Evolutionary conservation across 2,113 vertebrate genomes (phyloP), one percentile per base, ranked within the genome.

Genomic region (Elephas maximus): DNA sequence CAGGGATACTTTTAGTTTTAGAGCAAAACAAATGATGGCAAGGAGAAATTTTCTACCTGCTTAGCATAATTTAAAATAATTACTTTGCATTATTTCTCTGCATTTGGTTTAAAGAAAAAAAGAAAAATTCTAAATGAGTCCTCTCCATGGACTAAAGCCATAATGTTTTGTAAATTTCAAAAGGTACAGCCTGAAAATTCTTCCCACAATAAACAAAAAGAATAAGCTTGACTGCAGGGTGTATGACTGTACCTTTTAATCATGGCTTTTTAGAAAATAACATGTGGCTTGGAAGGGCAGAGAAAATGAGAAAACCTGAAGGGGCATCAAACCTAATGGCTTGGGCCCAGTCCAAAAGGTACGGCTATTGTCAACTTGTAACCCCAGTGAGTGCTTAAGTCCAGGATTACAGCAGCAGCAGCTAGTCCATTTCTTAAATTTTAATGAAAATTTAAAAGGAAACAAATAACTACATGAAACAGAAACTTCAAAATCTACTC

Each of bases 161-260:
- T 28, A 80, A 67, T 60, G 44, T 77, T 89, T 83, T 81, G 10
- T 93, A 69, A 79, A 91, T 97, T 71, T 93, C 63, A 76, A 80
- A 96, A 97, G 87, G 76, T 45, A 85, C 0, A 14, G 63, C 51
- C 83, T 97, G 76, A 82, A 90, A 93, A 71, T 85, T 45, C 83
- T 57, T 91, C 69, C 82, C 65, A 88, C 60, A 51, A 37, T 73
- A 93, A 94, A 88, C 90, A 97, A 93, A 81, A 86, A 90, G 88
- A 95, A 95, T 24, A 45, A 65, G 21, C 45, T 24, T 90, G 77
- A 88, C 71, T 93, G 57, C 0, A 0, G 88, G 93, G 53, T n/a
- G 1, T 57, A 78, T 57, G 83, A 88, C 96, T 85, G 45, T 57
- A 74, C 84, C 45, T 79, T 96, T 95, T 85, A 84, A 95, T 84